These are phyloP conservation scores for Phenganax marumi DNA, from an alignment of 92 coral and sea anemone species.

Conservation along the genomic window DNA sequence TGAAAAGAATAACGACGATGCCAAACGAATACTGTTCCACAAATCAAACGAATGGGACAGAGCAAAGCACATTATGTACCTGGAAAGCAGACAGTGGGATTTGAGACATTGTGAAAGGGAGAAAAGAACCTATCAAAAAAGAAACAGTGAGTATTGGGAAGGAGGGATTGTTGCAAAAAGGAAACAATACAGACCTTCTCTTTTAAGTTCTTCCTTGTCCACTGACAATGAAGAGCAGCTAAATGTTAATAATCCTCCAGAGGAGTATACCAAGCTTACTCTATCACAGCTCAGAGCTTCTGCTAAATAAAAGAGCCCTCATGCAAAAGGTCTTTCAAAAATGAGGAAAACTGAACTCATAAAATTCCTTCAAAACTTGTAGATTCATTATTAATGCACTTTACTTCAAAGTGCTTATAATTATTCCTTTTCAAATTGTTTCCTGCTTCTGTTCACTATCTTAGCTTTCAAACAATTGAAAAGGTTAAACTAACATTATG, in stretches of 20 bases:
- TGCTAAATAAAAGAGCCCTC: not conserved
- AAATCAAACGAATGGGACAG: slow-evolving; percentile 58
- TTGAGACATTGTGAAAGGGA: slow-evolving; percentile 46
- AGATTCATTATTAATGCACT: too few relatives aligned
- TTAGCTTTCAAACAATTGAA: too few relatives aligned
- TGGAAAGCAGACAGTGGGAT: slow-evolving; percentile 52
- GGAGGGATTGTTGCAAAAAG: slow-evolving; percentile 13
- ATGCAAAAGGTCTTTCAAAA: slow-evolving; percentile 1
- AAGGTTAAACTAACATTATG: too few relatives aligned
- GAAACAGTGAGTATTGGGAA: slow-evolving; percentile 38
- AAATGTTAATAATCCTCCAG: not conserved
- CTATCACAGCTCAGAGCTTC: not conserved
- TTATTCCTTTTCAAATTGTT: too few relatives aligned
- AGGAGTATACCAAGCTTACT: not conserved
- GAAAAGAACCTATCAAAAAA: slow-evolving; percentile 49
- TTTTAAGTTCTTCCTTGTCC: too few relatives aligned
- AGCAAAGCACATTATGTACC: slow-evolving; percentile 49
- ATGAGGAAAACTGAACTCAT: too few relatives aligned
- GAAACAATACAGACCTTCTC: slow-evolving; percentile 7
- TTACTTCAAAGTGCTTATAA: too few relatives aligned
- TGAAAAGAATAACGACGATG: slow-evolving; percentile 24
- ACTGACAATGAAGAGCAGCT: too few relatives aligned
- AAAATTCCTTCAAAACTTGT: too few relatives aligned
- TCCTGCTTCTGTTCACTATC: too few relatives aligned
- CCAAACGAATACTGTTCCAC: not conserved